Base-by-base conservation (phyloP, 2,113 vertebrate genomes). In the Theristicus caerulescens region DNA sequence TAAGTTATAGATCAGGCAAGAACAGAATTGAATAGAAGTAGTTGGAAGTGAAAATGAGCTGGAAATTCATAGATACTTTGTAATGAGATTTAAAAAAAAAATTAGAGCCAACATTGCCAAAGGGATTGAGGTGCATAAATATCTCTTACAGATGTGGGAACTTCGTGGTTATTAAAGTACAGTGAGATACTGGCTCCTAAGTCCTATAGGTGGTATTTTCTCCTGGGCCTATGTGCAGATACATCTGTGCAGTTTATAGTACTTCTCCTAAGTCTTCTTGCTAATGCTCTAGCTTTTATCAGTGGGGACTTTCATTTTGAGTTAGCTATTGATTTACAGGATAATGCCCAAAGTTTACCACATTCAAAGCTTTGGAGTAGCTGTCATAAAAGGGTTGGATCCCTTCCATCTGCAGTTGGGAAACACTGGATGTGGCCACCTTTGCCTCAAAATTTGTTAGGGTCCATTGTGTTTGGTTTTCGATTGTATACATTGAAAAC, bases 41-140 rank as follows among this genome's bases (percentile, higher is more conserved):
- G 51, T 19, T 96, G 70, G 71, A 97, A 97, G 54, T 66, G 58
- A 93, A 92, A 97, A 96, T 51, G 66, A 65, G 26, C 58, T 91
- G 61, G 57, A 84, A 95, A 76, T 92, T 59, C 52, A 25, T 24
- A 71, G 82, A 49, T 91, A 49, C 17, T 77, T 69, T 91, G 81
- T 85, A 77, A 62, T 89, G 57, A 85, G 70, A 65, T 84, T 87
- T 84, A 82, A 57, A 89, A 79, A 93, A 47, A 44, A 49, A 40
- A 52, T 76, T 71, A 44, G 32, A 91, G 25, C 36, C 21, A 49
- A 13, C 11, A 7, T 51, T 92, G 49, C 71, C 54, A 73, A 62
- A 83, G 76, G 58, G 31, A 25, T 32, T 71, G 65, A 80, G 57
- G 24, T 81, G 38, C 26, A 40, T 78, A 66, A 88, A 32, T 76